phyloP scores from a whole-genome alignment of 30 jellyfish, hydroid and myxozoan genomes.

The Sanderia malayensis region DNA sequence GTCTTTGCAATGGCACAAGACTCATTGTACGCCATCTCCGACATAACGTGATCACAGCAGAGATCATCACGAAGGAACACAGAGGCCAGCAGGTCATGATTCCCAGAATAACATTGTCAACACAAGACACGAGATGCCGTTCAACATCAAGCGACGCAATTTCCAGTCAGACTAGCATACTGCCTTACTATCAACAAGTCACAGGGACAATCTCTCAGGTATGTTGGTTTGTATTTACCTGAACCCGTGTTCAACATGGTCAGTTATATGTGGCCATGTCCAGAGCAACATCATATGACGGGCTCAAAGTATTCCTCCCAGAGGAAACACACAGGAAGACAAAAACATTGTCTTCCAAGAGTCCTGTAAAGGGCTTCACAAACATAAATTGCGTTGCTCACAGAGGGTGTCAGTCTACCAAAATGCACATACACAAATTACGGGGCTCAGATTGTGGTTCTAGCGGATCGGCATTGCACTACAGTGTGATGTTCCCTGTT shows the following conservation, averaged over 20 bases:
- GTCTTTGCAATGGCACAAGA: conserved; percentile 49
- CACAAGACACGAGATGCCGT: conserved; percentile 7
- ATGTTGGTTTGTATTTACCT: neutral
- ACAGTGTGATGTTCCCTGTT: too few relatives aligned
- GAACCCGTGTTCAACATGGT: neutral
- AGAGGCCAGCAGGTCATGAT: conserved; percentile 13
- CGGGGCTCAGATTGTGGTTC: too few relatives aligned
- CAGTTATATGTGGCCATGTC: neutral
- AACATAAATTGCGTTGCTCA: too few relatives aligned
- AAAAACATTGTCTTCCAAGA: too few relatives aligned
- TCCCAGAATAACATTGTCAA: conserved; percentile 4
- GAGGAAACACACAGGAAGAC: neutral
- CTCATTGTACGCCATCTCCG: conserved; percentile 18
- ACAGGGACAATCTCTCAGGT: neutral
- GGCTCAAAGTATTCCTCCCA: neutral
- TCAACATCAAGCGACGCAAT: conserved; percentile 1
- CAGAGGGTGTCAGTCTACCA: too few relatives aligned
- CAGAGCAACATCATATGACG: neutral
- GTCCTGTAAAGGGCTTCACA: too few relatives aligned
- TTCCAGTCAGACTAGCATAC: conserved; percentile 31
- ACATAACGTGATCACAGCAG: conserved; percentile 14
- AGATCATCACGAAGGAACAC: conserved; percentile 22
- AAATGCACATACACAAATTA: too few relatives aligned
- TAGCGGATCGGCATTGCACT: too few relatives aligned
- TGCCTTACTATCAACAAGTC: conserved; percentile 6